Conservation (phyloP, 2,888 invertebrate genomes). For the Thecophora atra region DNA sequence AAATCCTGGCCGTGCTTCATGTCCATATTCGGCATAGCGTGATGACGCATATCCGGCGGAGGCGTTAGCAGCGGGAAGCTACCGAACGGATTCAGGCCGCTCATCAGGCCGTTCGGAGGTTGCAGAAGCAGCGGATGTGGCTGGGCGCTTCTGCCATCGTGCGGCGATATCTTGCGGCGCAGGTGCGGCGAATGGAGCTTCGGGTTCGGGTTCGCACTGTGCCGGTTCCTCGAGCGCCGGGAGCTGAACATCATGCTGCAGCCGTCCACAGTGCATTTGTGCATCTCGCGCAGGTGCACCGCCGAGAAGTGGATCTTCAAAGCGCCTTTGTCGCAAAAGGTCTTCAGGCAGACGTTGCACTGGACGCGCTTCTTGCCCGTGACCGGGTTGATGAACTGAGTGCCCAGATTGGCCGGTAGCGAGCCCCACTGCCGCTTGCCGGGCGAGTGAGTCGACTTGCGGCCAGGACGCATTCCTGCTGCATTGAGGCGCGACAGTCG, state of each 20-base stretch:
- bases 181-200: conserved; percentile 96
- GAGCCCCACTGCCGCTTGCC: conserved; percentile 85
- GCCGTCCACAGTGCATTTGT: conserved; percentile 98
- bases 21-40: conserved; percentile 68
- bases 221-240: conserved; percentile 91
- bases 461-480: conserved; percentile 51
- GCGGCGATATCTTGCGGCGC: conserved; percentile 91
- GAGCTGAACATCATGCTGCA: conserved; percentile 99
- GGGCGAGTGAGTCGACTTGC: conserved; percentile 63
- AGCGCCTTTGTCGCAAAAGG: conserved; percentile 99
- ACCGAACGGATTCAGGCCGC: conserved; percentile 78
- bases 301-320: conserved; percentile 99
- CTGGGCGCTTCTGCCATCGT: conserved; percentile 90
- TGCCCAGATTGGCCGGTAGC: conserved; percentile 83
- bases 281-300: conserved; percentile 98
- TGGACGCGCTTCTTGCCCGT: conserved; percentile 97
- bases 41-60: conserved; percentile 65
- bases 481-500: conserved; percentile 54
- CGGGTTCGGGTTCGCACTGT: conserved; percentile 98
- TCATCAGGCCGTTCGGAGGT: conserved; percentile 68
- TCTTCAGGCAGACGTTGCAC: conserved; percentile 97
- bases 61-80: conserved; percentile 81
- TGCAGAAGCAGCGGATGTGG: conserved; percentile 83
- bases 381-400: conserved; percentile 90
- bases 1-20: conserved; percentile 74